Evolutionary conservation across 2,888 invertebrate species (phyloP).

Genomic region (Drosophila aldrichi): DNA sequence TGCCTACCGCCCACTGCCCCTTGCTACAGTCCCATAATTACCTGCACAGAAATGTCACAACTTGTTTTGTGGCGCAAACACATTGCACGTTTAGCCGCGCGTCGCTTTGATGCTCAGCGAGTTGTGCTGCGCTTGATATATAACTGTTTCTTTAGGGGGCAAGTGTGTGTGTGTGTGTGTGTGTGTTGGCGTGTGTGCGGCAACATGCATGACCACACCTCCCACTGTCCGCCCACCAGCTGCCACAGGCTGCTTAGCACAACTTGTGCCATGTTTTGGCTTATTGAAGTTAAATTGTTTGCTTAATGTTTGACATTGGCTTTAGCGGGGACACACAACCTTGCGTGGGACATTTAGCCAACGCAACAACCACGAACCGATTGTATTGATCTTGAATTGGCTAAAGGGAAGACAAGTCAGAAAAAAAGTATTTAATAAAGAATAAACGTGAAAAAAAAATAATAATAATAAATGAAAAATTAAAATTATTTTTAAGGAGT

Average conservation of each 20-base stretch:
- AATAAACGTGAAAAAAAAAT: neutral
- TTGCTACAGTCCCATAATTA: constrained; percentile 5
- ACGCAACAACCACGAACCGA: constrained; percentile 29
- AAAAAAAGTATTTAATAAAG: neutral
- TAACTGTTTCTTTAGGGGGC: constrained; percentile 20
- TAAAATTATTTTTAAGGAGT: too few species aligned
- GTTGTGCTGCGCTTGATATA: constrained; percentile 56
- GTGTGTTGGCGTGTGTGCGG: constrained; percentile 56
- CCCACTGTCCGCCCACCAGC: neutral
- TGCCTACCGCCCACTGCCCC: neutral
- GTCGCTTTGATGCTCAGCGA: constrained; percentile 73
- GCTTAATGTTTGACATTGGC: constrained; percentile 46
- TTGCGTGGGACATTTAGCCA: neutral
- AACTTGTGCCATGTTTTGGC: constrained; percentile 33
- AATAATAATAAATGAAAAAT: too few species aligned
- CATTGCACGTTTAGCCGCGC: constrained; percentile 55
- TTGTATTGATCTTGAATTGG: neutral
- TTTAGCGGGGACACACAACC: constrained; percentile 39
- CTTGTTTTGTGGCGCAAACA: constrained; percentile 65
- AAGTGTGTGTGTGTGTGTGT: neutral
- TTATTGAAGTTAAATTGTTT: constrained; percentile 73
- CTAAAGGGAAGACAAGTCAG: neutral
- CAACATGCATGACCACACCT: neutral
- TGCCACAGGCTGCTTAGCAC: constrained; percentile 8
- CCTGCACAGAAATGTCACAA: constrained; percentile 60